A percentile compares a stretch with the other conserved stretches of the same genome.
These are phyloP conservation scores for Corynorhinus townsendii DNA, from an alignment of 2,113 vertebrate genomes.

Conservation along the genomic window DNA sequence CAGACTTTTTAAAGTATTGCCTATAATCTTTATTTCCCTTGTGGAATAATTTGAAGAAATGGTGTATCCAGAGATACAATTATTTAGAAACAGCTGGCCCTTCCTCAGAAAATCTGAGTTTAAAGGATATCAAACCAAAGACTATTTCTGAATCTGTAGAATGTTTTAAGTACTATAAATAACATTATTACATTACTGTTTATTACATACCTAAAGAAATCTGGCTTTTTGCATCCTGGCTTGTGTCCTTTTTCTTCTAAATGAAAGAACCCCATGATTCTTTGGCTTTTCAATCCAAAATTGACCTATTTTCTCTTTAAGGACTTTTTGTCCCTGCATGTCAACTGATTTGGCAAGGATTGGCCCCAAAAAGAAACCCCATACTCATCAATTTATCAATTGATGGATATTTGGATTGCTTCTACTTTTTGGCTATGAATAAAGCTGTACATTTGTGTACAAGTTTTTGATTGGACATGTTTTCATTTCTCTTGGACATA, in stretches of 20 bases:
- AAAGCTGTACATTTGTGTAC: background rate
- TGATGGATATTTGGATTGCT: background rate
- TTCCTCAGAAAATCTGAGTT: background rate
- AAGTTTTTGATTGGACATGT: background rate
- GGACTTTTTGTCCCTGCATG: background rate
- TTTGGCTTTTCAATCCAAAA: slow-evolving; percentile 1
- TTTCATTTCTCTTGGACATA: slow-evolving; percentile 1
- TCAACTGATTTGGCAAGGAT: background rate
- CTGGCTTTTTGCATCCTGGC: background rate
- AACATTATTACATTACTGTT: background rate
- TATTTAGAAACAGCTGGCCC: background rate
- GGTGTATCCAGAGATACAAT: background rate
- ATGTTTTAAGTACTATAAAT: slow-evolving; percentile 7
- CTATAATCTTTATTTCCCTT: background rate
- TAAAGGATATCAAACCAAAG: background rate
- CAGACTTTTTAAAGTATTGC: background rate
- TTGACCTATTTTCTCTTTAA: background rate
- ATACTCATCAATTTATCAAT: background rate
- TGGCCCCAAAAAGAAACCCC: background rate
- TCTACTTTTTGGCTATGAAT: background rate
- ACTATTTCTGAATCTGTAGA: background rate
- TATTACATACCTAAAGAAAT: background rate
- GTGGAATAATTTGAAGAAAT: slow-evolving; percentile 18
- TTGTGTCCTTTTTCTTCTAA: background rate
- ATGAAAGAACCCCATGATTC: background rate